Percentiles rank a stretch among this genome's conserved stretches.
phyloP scores from a whole-genome alignment of 2,797 vertebrate genomes.

The Limnodromus scolopaceus region DNA sequence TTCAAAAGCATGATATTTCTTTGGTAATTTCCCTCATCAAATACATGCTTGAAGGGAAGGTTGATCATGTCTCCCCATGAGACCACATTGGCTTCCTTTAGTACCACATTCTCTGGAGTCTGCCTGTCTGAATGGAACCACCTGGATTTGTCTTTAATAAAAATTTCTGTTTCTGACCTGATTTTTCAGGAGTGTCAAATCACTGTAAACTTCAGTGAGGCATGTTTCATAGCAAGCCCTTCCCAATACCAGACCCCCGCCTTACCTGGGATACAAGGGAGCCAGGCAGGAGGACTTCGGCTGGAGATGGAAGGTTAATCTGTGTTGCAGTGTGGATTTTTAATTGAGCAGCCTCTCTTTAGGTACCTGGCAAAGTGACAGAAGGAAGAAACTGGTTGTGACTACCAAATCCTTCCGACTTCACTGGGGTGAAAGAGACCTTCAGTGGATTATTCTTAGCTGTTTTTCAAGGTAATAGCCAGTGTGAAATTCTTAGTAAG shows the following conservation, averaged over 20 bases:
- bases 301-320: background rate
- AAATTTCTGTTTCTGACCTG: background rate
- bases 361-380: background rate
- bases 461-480: background rate
- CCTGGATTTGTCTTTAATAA: background rate
- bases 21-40: background rate
- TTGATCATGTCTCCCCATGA: background rate
- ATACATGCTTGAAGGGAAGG: background rate
- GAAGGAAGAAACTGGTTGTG: background rate
- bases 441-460: background rate
- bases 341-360: background rate
- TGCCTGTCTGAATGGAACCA: background rate
- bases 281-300: background rate
- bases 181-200: background rate
- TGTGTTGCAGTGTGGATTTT: background rate
- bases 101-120: background rate
- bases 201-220: background rate
- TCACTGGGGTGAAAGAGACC: background rate
- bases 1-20: background rate
- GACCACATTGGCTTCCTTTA: background rate
- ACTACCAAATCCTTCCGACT: background rate
- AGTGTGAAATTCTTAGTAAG: background rate
- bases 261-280: background rate
- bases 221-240: background rate
- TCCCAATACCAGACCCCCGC: background rate